Evolutionary conservation across 1,140 invertebrate genomes (phyloP), one percentile per base, ranked within the genome.

Genomic region (Psilanteris sp.): DNA sequence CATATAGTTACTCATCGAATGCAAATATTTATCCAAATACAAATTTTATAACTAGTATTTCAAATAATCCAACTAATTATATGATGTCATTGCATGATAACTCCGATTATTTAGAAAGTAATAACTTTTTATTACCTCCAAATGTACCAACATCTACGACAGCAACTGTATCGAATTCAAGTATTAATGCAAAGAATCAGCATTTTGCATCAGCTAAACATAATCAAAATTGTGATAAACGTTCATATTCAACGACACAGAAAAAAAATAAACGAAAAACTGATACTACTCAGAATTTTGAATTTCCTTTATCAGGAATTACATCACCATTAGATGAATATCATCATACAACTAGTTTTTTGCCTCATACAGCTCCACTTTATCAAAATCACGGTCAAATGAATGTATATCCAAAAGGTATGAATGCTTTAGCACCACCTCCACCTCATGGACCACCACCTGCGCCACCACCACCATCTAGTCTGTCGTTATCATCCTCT

Each of bases 61-160:
- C 87, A 0, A 89, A 89, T 16, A 86, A 82, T 3, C 79, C 87
- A 1, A 82, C 81, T 0, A 87, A 83, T 39, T 89, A 89, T 4
- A 88, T 88, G 86, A 88, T 89, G 86, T 81, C 86, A 1, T 18
- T 89, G 3, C 87, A 88, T 14, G 86, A 88, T 0, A 88, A 87
- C 50, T 68, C 83, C 0, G 88, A 89, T 55, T 89, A 88, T 18
- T 61, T 88, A 22, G 86, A 89, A 20, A 43, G 81, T 0, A 88
- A 88, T 29, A 80, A 82, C 4, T 89, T 89, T 15, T 43, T 89
- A 0, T 13, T 88, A 5, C 76, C 87, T 4, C 75, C 82, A 1
- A 74, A 81, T 73, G n/a, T 80, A 76, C 15, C 84, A 72, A 78
- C 78, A 4, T 70, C 78, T 20, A 29, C 77, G 0, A 70, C 85